Percentiles rank a stretch among this genome's conserved stretches.
Conservation (phyloP, 2,113 vertebrate genomes). For the Crotalus helleri region DNA sequence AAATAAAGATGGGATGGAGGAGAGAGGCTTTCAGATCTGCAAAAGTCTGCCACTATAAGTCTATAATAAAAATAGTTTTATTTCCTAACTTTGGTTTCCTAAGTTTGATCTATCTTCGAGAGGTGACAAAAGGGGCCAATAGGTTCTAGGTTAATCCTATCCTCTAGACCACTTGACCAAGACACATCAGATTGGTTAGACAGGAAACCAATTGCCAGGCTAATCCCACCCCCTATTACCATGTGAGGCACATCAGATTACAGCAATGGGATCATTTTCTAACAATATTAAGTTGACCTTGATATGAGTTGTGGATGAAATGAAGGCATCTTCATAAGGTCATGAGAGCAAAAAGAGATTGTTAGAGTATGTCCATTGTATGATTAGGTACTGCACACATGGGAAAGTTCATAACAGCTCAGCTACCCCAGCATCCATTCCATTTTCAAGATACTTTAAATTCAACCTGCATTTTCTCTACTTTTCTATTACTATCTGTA, state of each 20-base stretch:
- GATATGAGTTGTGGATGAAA: background rate
- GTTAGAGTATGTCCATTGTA: background rate
- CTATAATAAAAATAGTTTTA: no score
- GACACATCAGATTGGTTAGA: no score
- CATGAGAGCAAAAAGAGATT: background rate
- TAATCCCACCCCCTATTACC: background rate
- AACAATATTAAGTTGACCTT: background rate
- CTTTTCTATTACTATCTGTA: background rate
- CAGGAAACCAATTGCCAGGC: background rate
- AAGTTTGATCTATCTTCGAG: no score
- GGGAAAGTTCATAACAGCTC: background rate
- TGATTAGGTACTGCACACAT: background rate
- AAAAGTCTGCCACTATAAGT: no score
- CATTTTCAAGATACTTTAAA: background rate
- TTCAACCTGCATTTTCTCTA: background rate
- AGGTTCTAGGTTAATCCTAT: no score
- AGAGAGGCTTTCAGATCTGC: background rate
- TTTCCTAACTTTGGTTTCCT: no score
- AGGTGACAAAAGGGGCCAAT: no score
- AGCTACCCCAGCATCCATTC: background rate
- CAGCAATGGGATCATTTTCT: background rate
- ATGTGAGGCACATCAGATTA: background rate
- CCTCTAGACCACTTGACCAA: no score
- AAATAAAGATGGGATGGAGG: background rate
- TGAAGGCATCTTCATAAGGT: background rate